Conservation (phyloP, 2,797 vertebrate species). For the Gymnoscopelus microlampas region DNA sequence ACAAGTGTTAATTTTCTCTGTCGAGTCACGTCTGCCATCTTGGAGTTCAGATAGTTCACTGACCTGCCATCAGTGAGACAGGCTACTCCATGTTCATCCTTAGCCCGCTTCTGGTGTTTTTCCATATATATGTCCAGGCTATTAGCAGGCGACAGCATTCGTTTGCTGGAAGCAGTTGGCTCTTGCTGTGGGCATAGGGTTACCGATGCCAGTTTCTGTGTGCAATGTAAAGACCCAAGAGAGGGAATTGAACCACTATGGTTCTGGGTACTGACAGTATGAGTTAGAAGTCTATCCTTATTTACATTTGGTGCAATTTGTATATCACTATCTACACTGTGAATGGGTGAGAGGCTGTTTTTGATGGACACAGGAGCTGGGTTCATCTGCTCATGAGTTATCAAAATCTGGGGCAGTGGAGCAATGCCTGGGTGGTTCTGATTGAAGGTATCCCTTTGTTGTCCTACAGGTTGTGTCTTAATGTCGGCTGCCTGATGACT, state of each 20-base stretch:
- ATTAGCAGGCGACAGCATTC: conserved; percentile 98
- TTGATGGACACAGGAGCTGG: conserved; percentile 76
- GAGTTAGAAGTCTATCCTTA: conserved; percentile 73
- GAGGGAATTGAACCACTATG: conserved; percentile 62
- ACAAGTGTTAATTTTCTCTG: conserved; percentile 93
- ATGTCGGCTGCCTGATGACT: conserved; percentile 72
- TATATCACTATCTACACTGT: conserved; percentile 74
- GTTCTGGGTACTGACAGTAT: conserved; percentile 64
- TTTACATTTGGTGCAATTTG: conserved; percentile 74
- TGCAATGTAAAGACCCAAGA: conserved; percentile 77
- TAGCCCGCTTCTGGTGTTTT: conserved; percentile 97
- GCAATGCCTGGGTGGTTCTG: conserved; percentile 80
- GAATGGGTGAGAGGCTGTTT: conserved; percentile 65
- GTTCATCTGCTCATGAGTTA: conserved; percentile 90
- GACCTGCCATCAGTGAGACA: conserved; percentile 85
- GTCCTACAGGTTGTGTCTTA: conserved; percentile 79
- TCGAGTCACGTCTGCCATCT: conserved; percentile 84
- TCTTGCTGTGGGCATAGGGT: conserved; percentile 94
- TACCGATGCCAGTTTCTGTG: conserved; percentile 87
- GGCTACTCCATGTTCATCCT: conserved; percentile 94
- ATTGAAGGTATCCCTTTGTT: conserved; percentile 78
- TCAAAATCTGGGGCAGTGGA: conserved; percentile 92
- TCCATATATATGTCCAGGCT: conserved; percentile 99
- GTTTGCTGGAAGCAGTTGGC: conserved; percentile 93
- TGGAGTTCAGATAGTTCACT: conserved; percentile 80